These are phyloP conservation scores for Regulus satrapa DNA, from an alignment of 2,113 vertebrate genomes.

Conservation along the genomic window DNA sequence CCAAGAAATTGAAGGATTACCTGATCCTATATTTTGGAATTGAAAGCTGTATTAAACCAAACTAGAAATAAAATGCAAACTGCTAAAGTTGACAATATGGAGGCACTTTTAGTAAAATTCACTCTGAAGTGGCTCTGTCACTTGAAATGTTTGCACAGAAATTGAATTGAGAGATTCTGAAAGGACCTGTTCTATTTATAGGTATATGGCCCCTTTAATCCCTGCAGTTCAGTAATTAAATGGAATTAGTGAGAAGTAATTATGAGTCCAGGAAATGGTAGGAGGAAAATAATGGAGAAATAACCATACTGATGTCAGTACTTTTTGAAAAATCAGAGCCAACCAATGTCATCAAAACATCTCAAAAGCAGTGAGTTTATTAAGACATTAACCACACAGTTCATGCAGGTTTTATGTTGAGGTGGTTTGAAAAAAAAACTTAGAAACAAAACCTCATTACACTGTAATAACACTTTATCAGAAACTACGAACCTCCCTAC, in stretches of 20 bases:
- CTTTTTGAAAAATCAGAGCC: not conserved
- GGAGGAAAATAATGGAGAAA: not conserved
- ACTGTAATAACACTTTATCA: not conserved
- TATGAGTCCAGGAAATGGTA: not conserved
- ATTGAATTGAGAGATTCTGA: not conserved
- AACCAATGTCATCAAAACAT: not conserved
- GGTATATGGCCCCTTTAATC: not conserved
- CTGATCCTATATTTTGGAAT: fast-evolving
- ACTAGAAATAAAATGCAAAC: not conserved
- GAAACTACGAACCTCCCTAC: not conserved
- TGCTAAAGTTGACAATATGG: not conserved
- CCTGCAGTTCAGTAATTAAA: not conserved
- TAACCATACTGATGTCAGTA: not conserved
- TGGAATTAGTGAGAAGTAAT: not conserved
- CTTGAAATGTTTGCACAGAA: not conserved
- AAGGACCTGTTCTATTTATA: not conserved
- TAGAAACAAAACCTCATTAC: not conserved
- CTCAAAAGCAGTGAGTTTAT: not conserved
- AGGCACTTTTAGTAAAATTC: not conserved
- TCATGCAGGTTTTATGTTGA: not conserved
- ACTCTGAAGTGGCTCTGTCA: not conserved
- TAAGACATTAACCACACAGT: not conserved
- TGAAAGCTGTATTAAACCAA: not conserved
- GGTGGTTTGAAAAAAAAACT: not conserved
- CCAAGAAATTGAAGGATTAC: not conserved